These are phyloP conservation scores for Ceyx melanurus DNA, from an alignment of 2,113 vertebrate genomes.

Conservation along the genomic window DNA sequence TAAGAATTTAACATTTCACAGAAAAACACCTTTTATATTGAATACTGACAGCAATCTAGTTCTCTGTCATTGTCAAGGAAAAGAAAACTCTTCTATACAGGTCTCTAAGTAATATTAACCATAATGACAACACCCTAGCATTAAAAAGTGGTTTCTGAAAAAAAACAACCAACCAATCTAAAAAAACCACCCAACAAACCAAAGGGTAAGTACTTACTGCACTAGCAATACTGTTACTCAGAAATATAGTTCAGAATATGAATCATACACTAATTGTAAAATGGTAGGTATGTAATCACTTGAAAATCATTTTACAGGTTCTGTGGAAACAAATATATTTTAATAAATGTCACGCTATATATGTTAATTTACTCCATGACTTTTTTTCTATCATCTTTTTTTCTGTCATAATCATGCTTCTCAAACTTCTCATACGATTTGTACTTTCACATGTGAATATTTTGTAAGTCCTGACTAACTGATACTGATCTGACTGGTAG, in stretches of 20 bases:
- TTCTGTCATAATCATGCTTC: not conserved
- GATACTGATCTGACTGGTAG: not conserved
- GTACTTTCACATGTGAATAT: not conserved
- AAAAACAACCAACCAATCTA: not conserved
- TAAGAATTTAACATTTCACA: not conserved
- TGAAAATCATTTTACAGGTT: not conserved
- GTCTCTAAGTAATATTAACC: not conserved
- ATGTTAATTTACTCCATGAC: not conserved
- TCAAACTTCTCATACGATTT: not conserved
- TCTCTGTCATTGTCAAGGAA: not conserved
- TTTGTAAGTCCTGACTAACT: not conserved
- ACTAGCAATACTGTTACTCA: not conserved
- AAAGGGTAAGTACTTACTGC: not conserved
- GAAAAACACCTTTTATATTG: not conserved
- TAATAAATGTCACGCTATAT: not conserved
- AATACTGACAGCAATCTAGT: not conserved
- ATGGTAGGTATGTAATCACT: not conserved
- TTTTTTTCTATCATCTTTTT: no score
- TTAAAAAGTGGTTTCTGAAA: not conserved
- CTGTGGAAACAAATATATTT: not conserved
- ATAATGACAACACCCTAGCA: not conserved
- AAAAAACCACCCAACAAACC: not conserved
- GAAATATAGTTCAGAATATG: not conserved
- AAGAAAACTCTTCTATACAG: not conserved
- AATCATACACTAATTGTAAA: not conserved